Percentiles rank a stretch among this genome's conserved stretches.
phyloP scores from a whole-genome alignment of 2,113 vertebrate genomes.

The Hippocampus guttulatus region DNA sequence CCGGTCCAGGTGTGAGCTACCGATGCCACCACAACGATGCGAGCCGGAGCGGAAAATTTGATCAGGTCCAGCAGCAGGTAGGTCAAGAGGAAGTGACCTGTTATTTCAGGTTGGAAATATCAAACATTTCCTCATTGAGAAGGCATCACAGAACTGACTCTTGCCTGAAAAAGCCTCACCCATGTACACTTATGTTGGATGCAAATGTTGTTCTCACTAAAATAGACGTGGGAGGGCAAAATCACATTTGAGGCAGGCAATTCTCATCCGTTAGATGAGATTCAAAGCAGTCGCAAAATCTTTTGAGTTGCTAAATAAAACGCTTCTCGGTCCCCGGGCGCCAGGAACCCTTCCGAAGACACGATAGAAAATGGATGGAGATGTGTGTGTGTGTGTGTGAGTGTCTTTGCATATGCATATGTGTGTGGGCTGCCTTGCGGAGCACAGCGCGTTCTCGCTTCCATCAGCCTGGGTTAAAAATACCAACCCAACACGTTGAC shows the following conservation, averaged over 20 bases:
- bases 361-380: neutral
- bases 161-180: neutral
- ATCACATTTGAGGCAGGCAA: neutral
- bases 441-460: slow-evolving; percentile 31
- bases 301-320: neutral
- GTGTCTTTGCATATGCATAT: neutral
- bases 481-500: neutral
- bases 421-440: slow-evolving; percentile 28
- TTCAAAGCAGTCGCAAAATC: neutral
- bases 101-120: neutral
- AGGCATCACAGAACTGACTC: neutral
- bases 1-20: slow-evolving; percentile 73
- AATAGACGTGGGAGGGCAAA: neutral
- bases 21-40: slow-evolving; percentile 71
- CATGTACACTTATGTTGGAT: neutral
- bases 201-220: no score
- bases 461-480: slow-evolving; percentile 43
- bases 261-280: neutral
- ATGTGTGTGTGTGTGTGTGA: neutral
- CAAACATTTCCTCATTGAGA: neutral
- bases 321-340: neutral
- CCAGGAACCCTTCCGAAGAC: no score
- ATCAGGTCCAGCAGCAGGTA: slow-evolving; percentile 73
- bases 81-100: slow-evolving; percentile 76
- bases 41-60: slow-evolving; percentile 66